Percentiles rank a stretch among this genome's conserved stretches.
phyloP scores from a whole-genome alignment of 2,888 invertebrate species.

The Theretra japonica region DNA sequence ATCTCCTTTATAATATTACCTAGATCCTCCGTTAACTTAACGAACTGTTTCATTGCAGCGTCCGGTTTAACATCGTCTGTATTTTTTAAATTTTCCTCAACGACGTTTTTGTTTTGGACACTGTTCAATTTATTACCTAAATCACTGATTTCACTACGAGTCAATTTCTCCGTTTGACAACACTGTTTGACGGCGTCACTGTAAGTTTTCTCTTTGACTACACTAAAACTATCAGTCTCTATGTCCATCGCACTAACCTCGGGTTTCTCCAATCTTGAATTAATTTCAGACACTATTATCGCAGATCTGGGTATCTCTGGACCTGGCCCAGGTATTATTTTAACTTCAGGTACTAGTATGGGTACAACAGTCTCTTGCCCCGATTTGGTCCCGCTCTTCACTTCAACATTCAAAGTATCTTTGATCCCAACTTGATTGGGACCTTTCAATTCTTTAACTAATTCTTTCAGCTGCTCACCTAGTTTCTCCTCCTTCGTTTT shows the following conservation, averaged over 20 bases:
- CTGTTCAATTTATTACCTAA: too few species aligned
- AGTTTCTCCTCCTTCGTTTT: background rate
- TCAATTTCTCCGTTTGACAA: constrained; percentile 56
- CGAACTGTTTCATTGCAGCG: constrained; percentile 68
- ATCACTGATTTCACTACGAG: constrained; percentile 53
- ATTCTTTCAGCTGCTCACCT: background rate
- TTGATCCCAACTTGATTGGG: constrained; percentile 8
- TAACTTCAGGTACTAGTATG: constrained; percentile 12
- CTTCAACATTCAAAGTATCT: too few species aligned
- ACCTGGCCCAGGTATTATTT: constrained; percentile 2
- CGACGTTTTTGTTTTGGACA: constrained; percentile 34
- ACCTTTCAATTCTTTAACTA: background rate
- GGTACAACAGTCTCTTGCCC: background rate
- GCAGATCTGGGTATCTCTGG: constrained; percentile 21
- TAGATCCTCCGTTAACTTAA: constrained; percentile 72
- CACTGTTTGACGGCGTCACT: constrained; percentile 42
- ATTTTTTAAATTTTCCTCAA: constrained; percentile 39
- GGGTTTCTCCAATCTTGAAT: constrained; percentile 17
- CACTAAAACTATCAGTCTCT: constrained; percentile 32
- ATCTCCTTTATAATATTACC: constrained; percentile 74
- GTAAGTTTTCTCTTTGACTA: constrained; percentile 30
- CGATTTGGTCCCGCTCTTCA: background rate
- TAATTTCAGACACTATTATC: constrained; percentile 22
- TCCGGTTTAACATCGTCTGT: constrained; percentile 54
- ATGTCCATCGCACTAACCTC: constrained; percentile 25